Evolutionary conservation across 2,888 invertebrate species (phyloP), one percentile per base, ranked within the genome.

Genomic region (Chalcis sispes): DNA sequence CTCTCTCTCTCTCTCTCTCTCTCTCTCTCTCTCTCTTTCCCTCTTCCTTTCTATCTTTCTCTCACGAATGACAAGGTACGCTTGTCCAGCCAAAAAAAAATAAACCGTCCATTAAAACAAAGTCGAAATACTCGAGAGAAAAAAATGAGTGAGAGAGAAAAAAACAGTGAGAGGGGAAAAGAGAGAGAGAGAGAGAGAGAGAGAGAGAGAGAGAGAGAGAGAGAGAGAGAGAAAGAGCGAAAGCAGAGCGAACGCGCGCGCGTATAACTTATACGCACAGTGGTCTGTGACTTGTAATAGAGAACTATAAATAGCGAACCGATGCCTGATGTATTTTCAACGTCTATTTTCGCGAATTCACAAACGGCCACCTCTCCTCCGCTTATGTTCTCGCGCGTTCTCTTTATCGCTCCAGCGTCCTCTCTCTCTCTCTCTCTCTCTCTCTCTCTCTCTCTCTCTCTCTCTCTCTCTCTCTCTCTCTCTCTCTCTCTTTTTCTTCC

Each of bases 281-380:
- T 80, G 82, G 84, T 81, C 80, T 83, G 83, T 81, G 83, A 85
- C 85, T 86, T 84, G 84, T 85, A 86, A 85, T 85, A 85, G 83
- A 82, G 82, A 81, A 79, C 86, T 87, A 88, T 85, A 84, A 88
- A 87, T 87, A 88, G 86, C 81, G 80, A 82, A 64, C 82, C 83
- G 84, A 85, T 86, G 84, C 82, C 83, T 84, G 83, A 86, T 84
- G 84, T 86, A 85, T 84, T 83, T 85, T 84, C 83, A 82, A 82
- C 82, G 82, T 83, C 85, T 84, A 85, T 87, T 86, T 85, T 85
- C 81, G 84, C 85, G 78, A 72, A 71, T 75, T 64, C 72, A 72
- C 72, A 75, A 75, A 70, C 71, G 59, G 23, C 27, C 40, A 15
- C 42, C 59, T 50, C 56, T 72, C 54, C 46, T 46, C 52, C 36